phyloP scores from a whole-genome alignment of 2,888 invertebrate genomes.

The Trichogramma evanescens region DNA sequence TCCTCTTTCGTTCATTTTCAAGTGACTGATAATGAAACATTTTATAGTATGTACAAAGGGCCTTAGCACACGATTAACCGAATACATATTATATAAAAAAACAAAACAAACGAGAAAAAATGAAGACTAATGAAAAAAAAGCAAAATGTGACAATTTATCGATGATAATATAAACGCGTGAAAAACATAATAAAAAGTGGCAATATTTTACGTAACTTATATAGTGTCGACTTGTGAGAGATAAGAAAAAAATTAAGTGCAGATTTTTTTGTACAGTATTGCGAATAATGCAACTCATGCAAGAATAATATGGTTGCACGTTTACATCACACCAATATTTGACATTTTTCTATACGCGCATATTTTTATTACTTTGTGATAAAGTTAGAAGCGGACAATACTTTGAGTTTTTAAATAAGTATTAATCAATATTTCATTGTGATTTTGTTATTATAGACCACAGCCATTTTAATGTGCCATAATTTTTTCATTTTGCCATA shows the following conservation, averaged over 20 bases:
- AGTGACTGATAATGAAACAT: no score
- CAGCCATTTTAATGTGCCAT: no score
- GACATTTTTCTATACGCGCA: no score
- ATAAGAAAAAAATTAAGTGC: constrained; percentile 29
- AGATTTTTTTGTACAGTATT: constrained; percentile 40
- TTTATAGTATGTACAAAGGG: constrained; percentile 20
- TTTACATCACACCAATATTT: neutral
- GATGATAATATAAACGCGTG: no score
- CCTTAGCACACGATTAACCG: constrained; percentile 26
- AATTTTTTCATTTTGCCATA: no score
- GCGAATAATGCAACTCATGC: constrained; percentile 21
- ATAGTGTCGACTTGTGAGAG: constrained; percentile 18
- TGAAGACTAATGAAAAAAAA: neutral
- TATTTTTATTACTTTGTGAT: no score
- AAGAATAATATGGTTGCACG: constrained; percentile 29
- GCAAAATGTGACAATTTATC: no score
- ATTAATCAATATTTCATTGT: no score
- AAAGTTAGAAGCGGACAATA: no score
- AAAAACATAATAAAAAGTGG: constrained; percentile 1
- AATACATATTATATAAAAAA: constrained; percentile 16
- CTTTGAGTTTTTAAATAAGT: no score
- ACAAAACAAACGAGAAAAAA: constrained; percentile 15
- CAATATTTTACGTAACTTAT: constrained; percentile 23
- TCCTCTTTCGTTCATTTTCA: no score
- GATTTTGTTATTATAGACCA: no score